These are phyloP conservation scores for Micromesistius poutassou DNA, from an alignment of 2,797 vertebrate genomes.

Conservation along the genomic window DNA sequence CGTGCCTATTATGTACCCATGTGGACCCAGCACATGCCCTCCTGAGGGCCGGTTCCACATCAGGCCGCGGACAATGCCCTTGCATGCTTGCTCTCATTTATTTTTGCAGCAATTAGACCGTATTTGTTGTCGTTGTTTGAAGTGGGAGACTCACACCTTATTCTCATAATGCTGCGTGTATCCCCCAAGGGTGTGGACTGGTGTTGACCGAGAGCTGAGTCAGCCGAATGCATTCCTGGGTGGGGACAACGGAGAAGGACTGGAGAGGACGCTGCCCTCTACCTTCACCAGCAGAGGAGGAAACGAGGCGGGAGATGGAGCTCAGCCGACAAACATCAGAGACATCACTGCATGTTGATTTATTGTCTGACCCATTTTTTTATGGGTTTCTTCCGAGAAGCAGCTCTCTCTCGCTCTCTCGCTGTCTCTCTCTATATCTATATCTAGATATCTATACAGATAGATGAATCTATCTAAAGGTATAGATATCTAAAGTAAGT, in stretches of 20 bases:
- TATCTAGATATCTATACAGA: not conserved
- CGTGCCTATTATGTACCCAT: constrained; percentile 10
- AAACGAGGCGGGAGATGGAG: not conserved
- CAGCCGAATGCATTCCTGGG: constrained; percentile 49
- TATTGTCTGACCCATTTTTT: too few species aligned
- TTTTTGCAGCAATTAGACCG: not conserved
- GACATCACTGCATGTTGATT: too few species aligned
- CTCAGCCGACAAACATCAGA: too few species aligned
- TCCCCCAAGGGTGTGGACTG: constrained; percentile 51
- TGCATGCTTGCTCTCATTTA: not conserved
- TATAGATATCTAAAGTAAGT: too few species aligned
- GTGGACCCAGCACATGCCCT: not conserved
- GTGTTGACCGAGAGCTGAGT: constrained; percentile 47
- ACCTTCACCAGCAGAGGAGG: not conserved
- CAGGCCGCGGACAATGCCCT: not conserved
- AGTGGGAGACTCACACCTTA: constrained; percentile 22
- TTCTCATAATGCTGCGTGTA: constrained; percentile 29
- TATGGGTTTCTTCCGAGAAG: too few species aligned
- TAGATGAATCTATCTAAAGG: too few species aligned
- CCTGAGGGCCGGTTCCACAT: not conserved
- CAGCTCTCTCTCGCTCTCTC: not conserved
- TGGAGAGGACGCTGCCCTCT: not conserved
- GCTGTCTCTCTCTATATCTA: not conserved
- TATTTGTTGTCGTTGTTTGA: constrained; percentile 15
- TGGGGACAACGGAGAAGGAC: constrained; percentile 13